Conservation (phyloP, 1,140 invertebrate species). For the Drosophila sucinea region DNA sequence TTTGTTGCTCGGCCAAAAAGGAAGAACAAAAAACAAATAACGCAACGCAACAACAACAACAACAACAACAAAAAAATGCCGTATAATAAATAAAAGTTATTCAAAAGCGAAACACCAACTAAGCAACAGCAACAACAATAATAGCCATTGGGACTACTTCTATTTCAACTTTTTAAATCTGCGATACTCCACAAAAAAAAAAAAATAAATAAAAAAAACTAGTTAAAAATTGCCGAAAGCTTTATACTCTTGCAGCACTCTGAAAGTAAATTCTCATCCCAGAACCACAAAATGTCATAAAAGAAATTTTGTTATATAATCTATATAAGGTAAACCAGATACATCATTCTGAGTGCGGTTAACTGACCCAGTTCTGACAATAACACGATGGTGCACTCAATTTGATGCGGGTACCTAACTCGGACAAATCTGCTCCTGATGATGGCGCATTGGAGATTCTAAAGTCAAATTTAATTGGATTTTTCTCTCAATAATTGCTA, state of each 20-base stretch:
- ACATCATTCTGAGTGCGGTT: not conserved
- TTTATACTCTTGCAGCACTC: not conserved
- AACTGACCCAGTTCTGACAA: not conserved
- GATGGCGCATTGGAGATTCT: no score
- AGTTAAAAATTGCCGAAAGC: not conserved
- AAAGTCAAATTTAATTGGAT: no score
- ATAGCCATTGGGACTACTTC: not conserved
- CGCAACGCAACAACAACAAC: not conserved
- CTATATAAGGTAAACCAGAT: not conserved
- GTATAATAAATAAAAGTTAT: not conserved
- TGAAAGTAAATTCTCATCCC: not conserved
- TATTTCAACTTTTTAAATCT: constrained; percentile 8
- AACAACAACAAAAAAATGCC: not conserved
- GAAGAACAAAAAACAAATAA: constrained; percentile 25
- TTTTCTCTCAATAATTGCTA: no score
- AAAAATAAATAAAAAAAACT: not conserved
- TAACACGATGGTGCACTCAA: not conserved
- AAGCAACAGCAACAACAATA: constrained; percentile 3
- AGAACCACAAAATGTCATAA: not conserved
- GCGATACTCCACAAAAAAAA: not conserved
- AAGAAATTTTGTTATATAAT: not conserved
- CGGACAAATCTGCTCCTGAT: no score
- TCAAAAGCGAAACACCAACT: not conserved
- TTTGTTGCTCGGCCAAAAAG: constrained; percentile 20
- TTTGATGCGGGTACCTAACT: constrained; percentile 95